These are phyloP conservation scores for Dioctria rufipes DNA, from an alignment of 2,888 invertebrate genomes.

Conservation along the genomic window DNA sequence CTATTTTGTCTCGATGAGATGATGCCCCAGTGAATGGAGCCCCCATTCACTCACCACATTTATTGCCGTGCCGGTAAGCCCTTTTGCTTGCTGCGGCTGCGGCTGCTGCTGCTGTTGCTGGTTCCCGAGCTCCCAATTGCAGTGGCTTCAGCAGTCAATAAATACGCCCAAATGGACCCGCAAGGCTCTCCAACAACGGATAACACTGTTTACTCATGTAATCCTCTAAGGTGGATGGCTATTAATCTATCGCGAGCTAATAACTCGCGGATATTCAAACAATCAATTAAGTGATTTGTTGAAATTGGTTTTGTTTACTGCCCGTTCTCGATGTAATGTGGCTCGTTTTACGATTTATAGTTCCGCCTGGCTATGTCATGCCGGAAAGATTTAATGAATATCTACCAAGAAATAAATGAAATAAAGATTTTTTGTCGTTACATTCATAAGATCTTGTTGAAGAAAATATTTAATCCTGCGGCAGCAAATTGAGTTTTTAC, in stretches of 20 bases:
- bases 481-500: too few relatives aligned
- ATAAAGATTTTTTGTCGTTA: neutral
- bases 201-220: slow-evolving; percentile 52
- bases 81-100: slow-evolving; percentile 19
- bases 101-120: neutral
- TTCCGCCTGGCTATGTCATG: slow-evolving; percentile 39
- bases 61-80: neutral
- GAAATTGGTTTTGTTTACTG: slow-evolving; percentile 57
- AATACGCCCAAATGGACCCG: slow-evolving; percentile 56
- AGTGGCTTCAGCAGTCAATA: slow-evolving; percentile 58
- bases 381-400: neutral
- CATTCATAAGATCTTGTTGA: neutral
- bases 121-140: neutral
- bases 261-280: slow-evolving; percentile 58
- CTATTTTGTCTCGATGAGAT: neutral
- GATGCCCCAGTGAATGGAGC: neutral
- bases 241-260: slow-evolving; percentile 56
- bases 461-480: neutral
- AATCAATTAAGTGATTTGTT: slow-evolving; percentile 60
- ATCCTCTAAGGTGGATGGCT: slow-evolving; percentile 23
- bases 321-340: slow-evolving; percentile 50
- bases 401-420: neutral
- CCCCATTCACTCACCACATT: neutral
- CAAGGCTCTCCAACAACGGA: slow-evolving; percentile 19
- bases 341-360: slow-evolving; percentile 44